A percentile compares a stretch with the other conserved stretches of the same genome.
These are phyloP conservation scores for Netelia virgata DNA, from an alignment of 2,888 invertebrate genomes.

Conservation along the genomic window DNA sequence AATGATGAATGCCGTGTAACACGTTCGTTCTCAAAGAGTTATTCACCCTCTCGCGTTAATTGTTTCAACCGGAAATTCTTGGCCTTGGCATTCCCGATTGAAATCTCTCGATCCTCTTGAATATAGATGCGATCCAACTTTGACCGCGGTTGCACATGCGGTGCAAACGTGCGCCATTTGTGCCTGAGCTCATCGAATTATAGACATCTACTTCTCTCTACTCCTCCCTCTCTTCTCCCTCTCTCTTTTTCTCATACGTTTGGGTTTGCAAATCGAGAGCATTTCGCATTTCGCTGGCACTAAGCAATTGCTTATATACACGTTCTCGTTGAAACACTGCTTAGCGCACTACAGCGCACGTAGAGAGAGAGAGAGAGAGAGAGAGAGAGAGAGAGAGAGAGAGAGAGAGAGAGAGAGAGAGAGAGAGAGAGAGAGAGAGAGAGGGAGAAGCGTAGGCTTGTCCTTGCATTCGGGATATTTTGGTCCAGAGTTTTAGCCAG, in stretches of 20 bases:
- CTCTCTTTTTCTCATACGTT: neutral
- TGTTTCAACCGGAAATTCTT: conserved; percentile 36
- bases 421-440: conserved; percentile 17
- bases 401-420: conserved; percentile 19
- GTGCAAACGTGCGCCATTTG: neutral
- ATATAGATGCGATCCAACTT: neutral
- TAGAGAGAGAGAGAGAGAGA: conserved; percentile 7
- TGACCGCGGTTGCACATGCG: neutral
- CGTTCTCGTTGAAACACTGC: conserved; percentile 33
- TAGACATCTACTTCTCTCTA: neutral
- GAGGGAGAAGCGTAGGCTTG: conserved; percentile 69
- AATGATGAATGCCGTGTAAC: conserved; percentile 54
- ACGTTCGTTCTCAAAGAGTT: conserved; percentile 37
- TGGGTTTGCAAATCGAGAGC: conserved; percentile 24
- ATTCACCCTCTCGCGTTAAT: conserved; percentile 55
- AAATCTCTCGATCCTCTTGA: conserved; percentile 28
- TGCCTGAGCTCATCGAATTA: conserved; percentile 32
- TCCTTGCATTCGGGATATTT: conserved; percentile 84
- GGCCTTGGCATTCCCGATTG: conserved; percentile 55
- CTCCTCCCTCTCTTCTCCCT: neutral
- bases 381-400: conserved; percentile 29
- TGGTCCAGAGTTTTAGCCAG: conserved; percentile 83
- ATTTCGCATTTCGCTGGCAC: conserved; percentile 39
- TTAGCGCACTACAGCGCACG: conserved; percentile 5
- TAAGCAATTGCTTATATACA: conserved; percentile 27